Evolutionary conservation across 2,113 vertebrate species (phyloP), one percentile per base, ranked within the genome.

Genomic region (Carassius gibelio): DNA sequence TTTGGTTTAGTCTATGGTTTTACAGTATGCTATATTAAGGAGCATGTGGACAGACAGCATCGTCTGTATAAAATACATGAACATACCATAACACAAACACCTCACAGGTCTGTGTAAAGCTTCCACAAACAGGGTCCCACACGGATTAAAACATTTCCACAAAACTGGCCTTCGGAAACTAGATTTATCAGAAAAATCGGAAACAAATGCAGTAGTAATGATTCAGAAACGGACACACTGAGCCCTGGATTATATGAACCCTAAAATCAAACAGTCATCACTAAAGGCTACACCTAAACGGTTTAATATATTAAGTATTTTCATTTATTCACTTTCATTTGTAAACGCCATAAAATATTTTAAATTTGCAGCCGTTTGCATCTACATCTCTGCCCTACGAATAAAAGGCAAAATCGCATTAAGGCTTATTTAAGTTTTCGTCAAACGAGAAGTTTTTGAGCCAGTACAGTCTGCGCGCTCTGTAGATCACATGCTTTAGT

Each of bases 61-160:
- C 26, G 45, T 69, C 23, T 30, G 48, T 52, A n/a, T 50, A 62
- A 82, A 82, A 82, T 80, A 64, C n/a, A 64, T 26, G 15, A 17
- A 34, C 38, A 66, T 55, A 64, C 26, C 48, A 82, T 8, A 14
- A 66, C 50, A 68, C 81, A 66, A 81, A 85, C 85, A 84, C 68
- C 26, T 76, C 75, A 68, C 57, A 61, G 81, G 34, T 75, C 45
- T 76, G 69, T 71, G 62, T 62, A 71, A 55, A 48, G 52, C 17
- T 71, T 71, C 57, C 68, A 10, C 17, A 38, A 3, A 68, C 17
- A 68, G 7, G 3, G 17, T 68, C 8, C 30, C 15, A 38, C 17
- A 42, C 9, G 1, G 30, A 68, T 36, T 14, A 38, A 57, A 79
- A 75, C 8, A 75, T 66, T 64, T 84, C 55, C 26, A 14, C 36